These are phyloP conservation scores for Chrysotoxum bicinctum DNA, from an alignment of 2,888 invertebrate species.

Conservation along the genomic window DNA sequence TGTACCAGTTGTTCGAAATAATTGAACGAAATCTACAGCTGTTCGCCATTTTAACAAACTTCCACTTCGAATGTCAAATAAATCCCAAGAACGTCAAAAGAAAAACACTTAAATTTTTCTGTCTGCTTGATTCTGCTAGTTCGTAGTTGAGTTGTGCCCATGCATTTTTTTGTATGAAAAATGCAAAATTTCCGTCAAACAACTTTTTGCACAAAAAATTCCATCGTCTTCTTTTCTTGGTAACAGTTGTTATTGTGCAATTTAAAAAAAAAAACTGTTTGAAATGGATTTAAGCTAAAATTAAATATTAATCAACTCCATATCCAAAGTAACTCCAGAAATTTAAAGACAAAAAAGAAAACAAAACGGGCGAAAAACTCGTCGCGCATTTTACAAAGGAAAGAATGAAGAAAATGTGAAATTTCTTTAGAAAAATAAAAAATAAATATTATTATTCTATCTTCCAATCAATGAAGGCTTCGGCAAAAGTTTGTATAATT, in stretches of 20 bases:
- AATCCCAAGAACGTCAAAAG: conserved; percentile 64
- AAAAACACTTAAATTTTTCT: conserved; percentile 23
- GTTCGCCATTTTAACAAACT: conserved; percentile 18
- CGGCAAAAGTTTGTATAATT: not conserved
- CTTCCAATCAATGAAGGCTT: not conserved
- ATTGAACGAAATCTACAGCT: conserved; percentile 26
- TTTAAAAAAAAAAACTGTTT: conserved; percentile 1
- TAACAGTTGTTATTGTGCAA: conserved; percentile 42
- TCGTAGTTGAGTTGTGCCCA: conserved; percentile 12
- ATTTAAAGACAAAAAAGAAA: conserved; percentile 22
- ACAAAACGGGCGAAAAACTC: conserved; percentile 41
- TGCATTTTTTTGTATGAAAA: conserved; percentile 32
- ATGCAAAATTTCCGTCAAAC: conserved; percentile 53
- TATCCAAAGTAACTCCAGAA: conserved; percentile 20
- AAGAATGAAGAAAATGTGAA: conserved; percentile 61
- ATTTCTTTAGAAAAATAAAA: conserved; percentile 12
- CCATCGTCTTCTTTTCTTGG: conserved; percentile 26
- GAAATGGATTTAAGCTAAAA: not conserved
- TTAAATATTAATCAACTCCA: not conserved
- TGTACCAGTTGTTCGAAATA: not conserved
- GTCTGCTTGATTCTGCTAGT: conserved; percentile 14
- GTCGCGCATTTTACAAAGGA: conserved; percentile 57
- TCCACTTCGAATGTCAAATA: conserved; percentile 62
- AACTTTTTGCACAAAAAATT: conserved; percentile 50
- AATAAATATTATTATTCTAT: not conserved